phyloP scores from a whole-genome alignment of 2,113 vertebrate genomes.

The Aspidoscelis tigris region DNA sequence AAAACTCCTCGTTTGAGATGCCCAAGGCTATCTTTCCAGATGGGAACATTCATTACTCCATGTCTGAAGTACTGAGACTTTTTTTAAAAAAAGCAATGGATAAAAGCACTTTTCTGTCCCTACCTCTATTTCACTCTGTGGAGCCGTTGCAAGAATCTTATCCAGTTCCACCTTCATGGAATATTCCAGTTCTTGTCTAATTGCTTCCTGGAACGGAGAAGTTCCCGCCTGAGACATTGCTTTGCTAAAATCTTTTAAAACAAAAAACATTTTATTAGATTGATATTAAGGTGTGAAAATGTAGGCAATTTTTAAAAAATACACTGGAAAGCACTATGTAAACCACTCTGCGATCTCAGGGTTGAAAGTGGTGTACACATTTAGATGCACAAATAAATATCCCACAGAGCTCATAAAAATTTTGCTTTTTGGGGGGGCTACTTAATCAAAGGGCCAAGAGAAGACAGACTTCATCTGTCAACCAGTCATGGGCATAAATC shows the following conservation, averaged over 20 bases:
- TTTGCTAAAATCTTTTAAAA: slow-evolving; percentile 84
- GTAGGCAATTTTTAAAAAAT: neutral
- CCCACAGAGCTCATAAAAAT: no score
- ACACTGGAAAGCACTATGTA: neutral
- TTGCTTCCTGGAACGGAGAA: slow-evolving; percentile 95
- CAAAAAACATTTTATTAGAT: slow-evolving; percentile 41
- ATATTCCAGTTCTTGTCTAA: slow-evolving; percentile 93
- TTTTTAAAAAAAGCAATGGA: neutral
- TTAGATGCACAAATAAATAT: no score
- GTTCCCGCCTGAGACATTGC: slow-evolving; percentile 81
- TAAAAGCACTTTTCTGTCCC: slow-evolving; percentile 18
- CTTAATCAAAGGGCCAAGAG: neutral
- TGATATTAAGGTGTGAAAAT: neutral
- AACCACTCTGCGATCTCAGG: no score
- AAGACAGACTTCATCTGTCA: neutral
- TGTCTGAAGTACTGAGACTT: neutral
- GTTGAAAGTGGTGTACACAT: no score
- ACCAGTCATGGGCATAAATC: neutral
- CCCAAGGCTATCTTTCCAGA: neutral
- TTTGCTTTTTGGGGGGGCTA: neutral
- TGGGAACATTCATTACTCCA: neutral
- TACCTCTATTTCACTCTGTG: slow-evolving; percentile 86
- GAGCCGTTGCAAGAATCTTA: slow-evolving; percentile 84
- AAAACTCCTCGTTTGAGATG: neutral
- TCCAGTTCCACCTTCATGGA: slow-evolving; percentile 92